Evolutionary conservation across 2,888 invertebrate species (phyloP), one percentile per base, ranked within the genome.

Genomic region (Epicampocera succincta): DNA sequence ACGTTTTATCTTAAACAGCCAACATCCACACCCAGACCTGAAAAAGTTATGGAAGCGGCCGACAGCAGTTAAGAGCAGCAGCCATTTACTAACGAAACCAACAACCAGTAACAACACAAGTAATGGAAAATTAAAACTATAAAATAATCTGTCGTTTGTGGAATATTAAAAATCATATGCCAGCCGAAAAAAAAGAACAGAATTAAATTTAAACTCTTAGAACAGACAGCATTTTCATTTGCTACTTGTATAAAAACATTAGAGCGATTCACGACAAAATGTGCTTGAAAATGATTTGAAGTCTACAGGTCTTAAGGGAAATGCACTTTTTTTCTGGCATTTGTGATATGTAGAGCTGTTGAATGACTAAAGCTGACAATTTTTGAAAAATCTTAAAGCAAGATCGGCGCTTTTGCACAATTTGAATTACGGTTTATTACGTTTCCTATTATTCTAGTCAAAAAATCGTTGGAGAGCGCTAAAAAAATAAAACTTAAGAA

Each of bases 101-200:
- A 56, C 65, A 66, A 56, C 44, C 56, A 74, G 74, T 19, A 29
- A n/a, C 44, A 72, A 42, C 48, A 46, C 9, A 38, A 73, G 21
- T 73, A 74, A 74, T 66, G 48, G 58, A 56, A 74, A 74, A 66
- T 66, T 74, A 74, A 74, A 74, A 74, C 25, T 66, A 74, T 74
- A 66, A 66, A 66, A 66, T 65, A 56, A 46, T 66, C 46, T 66
- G 74, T 66, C 65, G 65, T 50, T 73, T 48, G 56, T 66, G 38
- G 65, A 66, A 74, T 66, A 74, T 74, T 74, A 66, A 74, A 74
- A 74, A 66, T 65, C 56, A 63, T 74, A 58, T 63, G 56, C 12
- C 74, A 74, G 56, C 56, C 56, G 12, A 56, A 69, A 69, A 66
- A 60, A 19, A 42, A 40, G 21, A 19, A 42, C n/a, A 6, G 17